Base-by-base conservation (phyloP, 2,113 vertebrate genomes). In the Promerops cafer region DNA sequence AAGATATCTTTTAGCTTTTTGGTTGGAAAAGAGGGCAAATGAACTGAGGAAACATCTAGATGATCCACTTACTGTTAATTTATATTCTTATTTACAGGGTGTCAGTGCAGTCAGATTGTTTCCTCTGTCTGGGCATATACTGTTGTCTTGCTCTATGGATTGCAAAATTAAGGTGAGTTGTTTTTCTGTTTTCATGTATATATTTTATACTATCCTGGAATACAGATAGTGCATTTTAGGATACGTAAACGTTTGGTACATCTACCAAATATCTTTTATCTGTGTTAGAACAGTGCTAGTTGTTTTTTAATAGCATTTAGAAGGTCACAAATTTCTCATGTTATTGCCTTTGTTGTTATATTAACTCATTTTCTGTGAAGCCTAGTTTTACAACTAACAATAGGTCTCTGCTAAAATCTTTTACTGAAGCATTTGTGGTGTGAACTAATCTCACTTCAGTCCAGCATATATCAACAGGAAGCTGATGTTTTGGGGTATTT, bases 51-150 rank as follows among this genome's bases (percentile, higher is more conserved):
- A 83, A 30, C 39, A 54, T 2, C 42, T 76, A 64, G 49, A 33
- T 89, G 31, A 8, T 87, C n/a, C 33, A 50, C 50, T 85, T 89
- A 71, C 37, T 78, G 27, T 83, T 93, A 71, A 49, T 61, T 78
- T 94, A 27, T 49, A 24, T 92, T 52, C 20, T 85, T 94, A 82
- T 92, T 97, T 94, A 59, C 70, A 99, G 99, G 99, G 99, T 30
- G 99, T 99, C 98, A 99, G 99, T 91, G 99, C 99, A 12, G 99
- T 99, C 87, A 98, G 99, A 40, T 96, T 99, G 74, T 99, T 99
- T 94, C 99, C 99, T n/a, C 96, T 93, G 7, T 99, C 99, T 68
- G 99, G 98, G 63, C 99, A 99, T 96, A 97, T 99, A 53, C 94
- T 99, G 87, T 98, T 99, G 56, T 99, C 99, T 87, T 98, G 96